These are phyloP conservation scores for Nasonovia ribisnigri DNA, from an alignment of 2,888 invertebrate genomes.

Conservation along the genomic window DNA sequence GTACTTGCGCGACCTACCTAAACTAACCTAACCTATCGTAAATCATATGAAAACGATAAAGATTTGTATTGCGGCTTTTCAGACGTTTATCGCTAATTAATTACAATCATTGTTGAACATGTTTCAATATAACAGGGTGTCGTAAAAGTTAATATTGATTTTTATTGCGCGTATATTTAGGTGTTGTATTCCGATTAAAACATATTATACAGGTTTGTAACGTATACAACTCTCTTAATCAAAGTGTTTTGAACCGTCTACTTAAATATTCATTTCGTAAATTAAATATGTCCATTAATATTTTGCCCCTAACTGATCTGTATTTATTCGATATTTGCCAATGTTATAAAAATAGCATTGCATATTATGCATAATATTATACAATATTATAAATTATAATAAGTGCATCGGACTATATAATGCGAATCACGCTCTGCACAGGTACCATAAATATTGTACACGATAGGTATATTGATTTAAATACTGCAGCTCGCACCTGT, in stretches of 20 bases:
- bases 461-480: neutral
- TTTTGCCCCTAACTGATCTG: neutral
- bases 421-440: neutral
- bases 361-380: neutral
- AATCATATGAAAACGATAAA: neutral
- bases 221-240: neutral
- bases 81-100: slow-evolving; percentile 1
- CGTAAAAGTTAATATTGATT: neutral
- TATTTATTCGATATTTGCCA: neutral
- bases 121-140: neutral
- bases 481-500: neutral
- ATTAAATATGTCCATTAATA: neutral
- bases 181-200: neutral
- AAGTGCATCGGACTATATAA: slow-evolving; percentile 5
- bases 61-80: neutral
- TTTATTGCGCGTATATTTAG: neutral
- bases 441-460: neutral
- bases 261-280: neutral
- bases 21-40: neutral
- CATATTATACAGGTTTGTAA: neutral
- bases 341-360: neutral
- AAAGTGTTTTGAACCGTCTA: neutral
- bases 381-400: neutral
- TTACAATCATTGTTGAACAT: slow-evolving; percentile 1
- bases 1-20: neutral